A percentile compares a stretch with the other conserved stretches of the same genome.
Evolutionary conservation across 2,888 invertebrate genomes (phyloP).

Genomic region (Suillia variegata): DNA sequence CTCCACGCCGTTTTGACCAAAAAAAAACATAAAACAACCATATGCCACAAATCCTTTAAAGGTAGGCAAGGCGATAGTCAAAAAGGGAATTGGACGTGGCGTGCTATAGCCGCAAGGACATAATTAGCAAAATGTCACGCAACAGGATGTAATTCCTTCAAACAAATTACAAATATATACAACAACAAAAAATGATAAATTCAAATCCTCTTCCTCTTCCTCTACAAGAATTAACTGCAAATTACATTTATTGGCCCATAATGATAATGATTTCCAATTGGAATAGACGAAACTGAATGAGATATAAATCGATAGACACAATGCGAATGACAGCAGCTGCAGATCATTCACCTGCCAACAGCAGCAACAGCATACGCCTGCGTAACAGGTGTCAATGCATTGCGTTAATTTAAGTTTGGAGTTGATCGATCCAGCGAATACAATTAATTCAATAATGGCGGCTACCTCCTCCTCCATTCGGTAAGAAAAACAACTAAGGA

Average conservation of each 20-base stretch:
- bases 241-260: not conserved
- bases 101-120: not conserved
- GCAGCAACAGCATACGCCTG: constrained; percentile 8
- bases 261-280: no score
- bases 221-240: not conserved
- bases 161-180: not conserved
- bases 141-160: constrained; percentile 17
- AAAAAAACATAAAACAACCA: constrained; percentile 7
- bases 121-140: constrained; percentile 16
- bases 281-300: no score
- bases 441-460: no score
- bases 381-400: not conserved
- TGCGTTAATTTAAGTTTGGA: no score
- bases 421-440: no score
- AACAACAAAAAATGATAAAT: not conserved
- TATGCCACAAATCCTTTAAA: no score
- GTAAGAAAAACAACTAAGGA: no score
- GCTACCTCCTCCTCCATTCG: no score
- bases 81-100: not conserved
- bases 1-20: no score
- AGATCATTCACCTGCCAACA: constrained; percentile 16
- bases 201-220: not conserved
- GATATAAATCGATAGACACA: not conserved
- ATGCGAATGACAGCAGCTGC: constrained; percentile 17
- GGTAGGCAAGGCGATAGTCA: not conserved